Percentiles rank a stretch among this genome's conserved stretches.
Evolutionary conservation across 2,888 invertebrate species (phyloP).

Genomic region (Hemistola chrysoprasaria): DNA sequence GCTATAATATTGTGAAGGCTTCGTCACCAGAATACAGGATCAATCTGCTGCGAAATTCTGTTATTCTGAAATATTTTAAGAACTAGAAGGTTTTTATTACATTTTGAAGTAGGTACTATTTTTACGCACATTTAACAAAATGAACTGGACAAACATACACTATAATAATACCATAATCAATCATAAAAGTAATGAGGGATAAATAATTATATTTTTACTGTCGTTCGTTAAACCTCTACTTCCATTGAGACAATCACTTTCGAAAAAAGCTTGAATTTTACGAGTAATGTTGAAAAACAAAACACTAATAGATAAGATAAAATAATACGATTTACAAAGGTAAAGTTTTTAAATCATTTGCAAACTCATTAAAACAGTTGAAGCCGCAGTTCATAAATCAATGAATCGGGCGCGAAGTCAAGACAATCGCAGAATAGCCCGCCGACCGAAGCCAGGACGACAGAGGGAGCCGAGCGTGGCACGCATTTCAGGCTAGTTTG

Average conservation of each 20-base stretch:
- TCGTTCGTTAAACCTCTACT: too few relatives aligned
- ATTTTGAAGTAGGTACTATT: not conserved
- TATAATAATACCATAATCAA: too few relatives aligned
- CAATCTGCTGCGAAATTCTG: conserved; percentile 68
- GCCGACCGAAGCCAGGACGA: conserved; percentile 63
- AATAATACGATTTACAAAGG: too few relatives aligned
- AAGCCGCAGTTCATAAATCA: conserved; percentile 20
- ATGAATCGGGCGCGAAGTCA: conserved; percentile 15
- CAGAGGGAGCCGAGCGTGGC: conserved; percentile 69
- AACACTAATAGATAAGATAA: too few relatives aligned
- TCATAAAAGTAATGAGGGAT: too few relatives aligned
- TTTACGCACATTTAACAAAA: too few relatives aligned
- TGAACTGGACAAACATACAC: too few relatives aligned
- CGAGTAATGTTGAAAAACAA: too few relatives aligned
- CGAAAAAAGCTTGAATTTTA: too few relatives aligned
- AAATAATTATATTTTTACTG: too few relatives aligned
- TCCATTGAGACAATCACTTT: too few relatives aligned
- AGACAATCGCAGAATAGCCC: conserved; percentile 64
- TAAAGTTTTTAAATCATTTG: too few relatives aligned
- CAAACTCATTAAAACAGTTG: conserved; percentile 1
- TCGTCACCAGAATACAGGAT: conserved; percentile 70
- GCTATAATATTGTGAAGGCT: conserved; percentile 56
- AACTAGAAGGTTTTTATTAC: not conserved
- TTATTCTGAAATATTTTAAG: conserved; percentile 21
- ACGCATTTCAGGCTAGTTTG: conserved; percentile 79